phyloP scores from a whole-genome alignment of 2,888 invertebrate genomes.

The Philopedon plagiatum region DNA sequence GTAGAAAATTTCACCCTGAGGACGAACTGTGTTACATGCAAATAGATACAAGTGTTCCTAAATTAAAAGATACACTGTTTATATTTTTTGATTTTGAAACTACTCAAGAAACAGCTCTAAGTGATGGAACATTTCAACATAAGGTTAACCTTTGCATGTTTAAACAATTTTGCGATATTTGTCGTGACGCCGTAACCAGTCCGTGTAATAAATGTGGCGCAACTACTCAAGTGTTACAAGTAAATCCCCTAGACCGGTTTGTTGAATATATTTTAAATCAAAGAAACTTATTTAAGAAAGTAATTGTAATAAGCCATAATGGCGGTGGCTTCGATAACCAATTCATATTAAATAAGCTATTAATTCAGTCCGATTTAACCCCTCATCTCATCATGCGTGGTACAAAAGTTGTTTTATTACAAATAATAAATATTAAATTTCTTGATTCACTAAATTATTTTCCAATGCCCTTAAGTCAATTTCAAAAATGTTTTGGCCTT shows the following conservation, averaged over 20 bases:
- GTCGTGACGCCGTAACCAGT: neutral
- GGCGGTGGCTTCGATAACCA: too few relatives aligned
- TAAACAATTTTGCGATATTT: neutral
- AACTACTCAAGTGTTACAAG: too few relatives aligned
- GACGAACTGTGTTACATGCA: conserved; percentile 35
- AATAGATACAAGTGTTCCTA: conserved; percentile 30
- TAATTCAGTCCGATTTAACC: too few relatives aligned
- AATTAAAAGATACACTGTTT: too few relatives aligned
- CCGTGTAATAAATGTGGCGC: neutral
- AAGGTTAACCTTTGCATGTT: too few relatives aligned
- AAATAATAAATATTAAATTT: conserved; percentile 34
- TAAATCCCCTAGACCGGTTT: neutral
- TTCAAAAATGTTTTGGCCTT: conserved; percentile 54
- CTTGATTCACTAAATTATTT: neutral
- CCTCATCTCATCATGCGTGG: conserved; percentile 43
- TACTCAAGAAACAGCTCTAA: conserved; percentile 19
- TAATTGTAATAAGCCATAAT: too few relatives aligned
- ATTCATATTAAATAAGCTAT: too few relatives aligned
- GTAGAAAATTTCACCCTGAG: neutral
- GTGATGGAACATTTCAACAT: conserved; percentile 29
- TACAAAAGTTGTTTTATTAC: conserved; percentile 38
- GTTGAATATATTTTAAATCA: too few relatives aligned
- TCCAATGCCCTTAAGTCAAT: conserved; percentile 46
- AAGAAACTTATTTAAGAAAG: too few relatives aligned
- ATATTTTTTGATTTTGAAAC: conserved; percentile 47